These are phyloP conservation scores for Zosterops borbonicus DNA, from an alignment of 2,113 vertebrate species.

Conservation along the genomic window DNA sequence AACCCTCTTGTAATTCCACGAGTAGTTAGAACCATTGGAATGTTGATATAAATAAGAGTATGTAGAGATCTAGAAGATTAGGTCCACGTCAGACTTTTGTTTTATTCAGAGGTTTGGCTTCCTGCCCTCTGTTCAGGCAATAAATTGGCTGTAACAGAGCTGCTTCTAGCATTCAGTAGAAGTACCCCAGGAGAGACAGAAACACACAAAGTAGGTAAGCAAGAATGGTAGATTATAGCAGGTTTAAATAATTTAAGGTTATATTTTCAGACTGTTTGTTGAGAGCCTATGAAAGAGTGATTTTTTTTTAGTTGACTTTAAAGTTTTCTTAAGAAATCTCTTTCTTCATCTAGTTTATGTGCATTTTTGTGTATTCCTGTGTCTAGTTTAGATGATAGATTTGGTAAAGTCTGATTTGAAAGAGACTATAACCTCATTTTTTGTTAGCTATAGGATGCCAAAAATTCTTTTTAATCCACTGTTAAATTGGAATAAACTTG, in stretches of 20 bases:
- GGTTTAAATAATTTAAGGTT: background rate
- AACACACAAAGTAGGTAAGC: slow-evolving; percentile 27
- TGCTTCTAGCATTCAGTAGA: background rate
- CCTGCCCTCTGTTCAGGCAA: slow-evolving; percentile 21
- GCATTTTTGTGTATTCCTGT: background rate
- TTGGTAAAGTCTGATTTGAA: background rate
- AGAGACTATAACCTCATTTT: background rate
- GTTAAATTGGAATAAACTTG: background rate
- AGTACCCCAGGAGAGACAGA: background rate
- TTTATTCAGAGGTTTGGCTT: slow-evolving; percentile 21
- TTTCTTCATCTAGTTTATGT: background rate
- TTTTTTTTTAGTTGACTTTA: background rate
- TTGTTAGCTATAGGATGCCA: background rate
- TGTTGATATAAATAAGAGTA: background rate
- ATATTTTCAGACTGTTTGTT: background rate
- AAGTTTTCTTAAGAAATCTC: background rate
- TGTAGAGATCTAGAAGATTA: background rate
- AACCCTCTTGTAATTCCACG: background rate
- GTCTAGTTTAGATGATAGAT: background rate
- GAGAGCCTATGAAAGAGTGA: background rate
- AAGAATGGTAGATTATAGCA: background rate
- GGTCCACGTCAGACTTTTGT: background rate
- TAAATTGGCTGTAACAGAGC: slow-evolving; percentile 43
- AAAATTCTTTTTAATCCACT: background rate
- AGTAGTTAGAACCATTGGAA: background rate